phyloP scores from a whole-genome alignment of 2,113 vertebrate genomes.

The Hemiscyllium ocellatum region DNA sequence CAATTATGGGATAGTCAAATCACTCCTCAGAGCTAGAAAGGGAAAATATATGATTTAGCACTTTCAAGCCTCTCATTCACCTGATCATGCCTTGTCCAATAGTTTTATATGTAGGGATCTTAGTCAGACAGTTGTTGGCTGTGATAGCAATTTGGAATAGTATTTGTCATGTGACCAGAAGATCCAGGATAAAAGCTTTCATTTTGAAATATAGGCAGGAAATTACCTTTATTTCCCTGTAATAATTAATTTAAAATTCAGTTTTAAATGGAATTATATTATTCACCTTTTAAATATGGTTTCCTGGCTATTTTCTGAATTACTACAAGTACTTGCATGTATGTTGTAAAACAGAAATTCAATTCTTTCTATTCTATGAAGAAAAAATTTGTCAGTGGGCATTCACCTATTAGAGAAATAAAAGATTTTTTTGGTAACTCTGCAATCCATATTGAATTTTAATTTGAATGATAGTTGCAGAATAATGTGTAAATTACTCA shows the following conservation, averaged over 20 bases:
- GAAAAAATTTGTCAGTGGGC: background rate
- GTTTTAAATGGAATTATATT: background rate
- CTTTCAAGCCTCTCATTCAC: background rate
- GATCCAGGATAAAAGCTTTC: background rate
- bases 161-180: background rate
- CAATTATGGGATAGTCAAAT: background rate
- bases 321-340: background rate
- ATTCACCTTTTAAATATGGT: background rate
- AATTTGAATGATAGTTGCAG: background rate
- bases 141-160: background rate
- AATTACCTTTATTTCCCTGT: background rate
- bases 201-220: background rate
- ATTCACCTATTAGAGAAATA: background rate
- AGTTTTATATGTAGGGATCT: background rate
- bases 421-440: background rate
- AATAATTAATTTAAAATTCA: background rate
- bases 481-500: background rate
- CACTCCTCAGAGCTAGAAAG: background rate
- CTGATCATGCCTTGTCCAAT: background rate
- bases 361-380: background rate
- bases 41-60: background rate
- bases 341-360: background rate
- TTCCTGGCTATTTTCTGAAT: constrained; percentile 15
- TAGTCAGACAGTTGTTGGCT: background rate
- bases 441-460: background rate